Conservation (phyloP, 2,113 vertebrate species). For the Triplophysa dalaica region DNA sequence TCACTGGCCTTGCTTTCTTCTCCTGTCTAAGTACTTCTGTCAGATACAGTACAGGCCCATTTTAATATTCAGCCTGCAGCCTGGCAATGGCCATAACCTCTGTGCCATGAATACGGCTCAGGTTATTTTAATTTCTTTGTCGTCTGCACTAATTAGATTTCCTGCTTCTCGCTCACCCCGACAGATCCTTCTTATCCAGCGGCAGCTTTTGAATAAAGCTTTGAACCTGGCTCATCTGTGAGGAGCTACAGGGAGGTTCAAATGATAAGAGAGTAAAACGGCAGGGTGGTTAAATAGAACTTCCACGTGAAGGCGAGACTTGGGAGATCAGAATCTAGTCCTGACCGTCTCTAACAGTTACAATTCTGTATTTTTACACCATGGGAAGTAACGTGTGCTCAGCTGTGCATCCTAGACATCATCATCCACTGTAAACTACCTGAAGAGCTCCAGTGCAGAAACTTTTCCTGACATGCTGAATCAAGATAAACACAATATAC, state of each 20-base stretch:
- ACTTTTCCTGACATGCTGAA: not conserved
- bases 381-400: not conserved
- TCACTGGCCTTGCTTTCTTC: not conserved
- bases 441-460: too few species aligned
- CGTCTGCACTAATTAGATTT: slow-evolving; percentile 36
- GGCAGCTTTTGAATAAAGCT: slow-evolving; percentile 11
- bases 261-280: slow-evolving; percentile 7
- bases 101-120: slow-evolving; percentile 30
- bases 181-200: slow-evolving; percentile 8
- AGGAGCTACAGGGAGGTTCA: slow-evolving; percentile 16
- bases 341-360: slow-evolving; percentile 55
- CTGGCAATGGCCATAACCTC: slow-evolving; percentile 20
- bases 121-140: slow-evolving; percentile 43
- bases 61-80: slow-evolving; percentile 26
- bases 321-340: slow-evolving; percentile 37
- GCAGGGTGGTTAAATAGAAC: slow-evolving; percentile 30
- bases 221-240: slow-evolving; percentile 35
- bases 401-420: not conserved
- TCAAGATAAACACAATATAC: slow-evolving; percentile 10
- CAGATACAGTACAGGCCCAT: not conserved
- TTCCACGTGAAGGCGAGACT: slow-evolving; percentile 15
- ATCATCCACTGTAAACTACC: too few species aligned
- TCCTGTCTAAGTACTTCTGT: not conserved
- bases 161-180: not conserved
- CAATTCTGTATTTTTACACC: not conserved